Percentiles rank a stretch among this genome's conserved stretches.
phyloP scores from a whole-genome alignment of 2,888 invertebrate species.

The Polietes domitor region DNA sequence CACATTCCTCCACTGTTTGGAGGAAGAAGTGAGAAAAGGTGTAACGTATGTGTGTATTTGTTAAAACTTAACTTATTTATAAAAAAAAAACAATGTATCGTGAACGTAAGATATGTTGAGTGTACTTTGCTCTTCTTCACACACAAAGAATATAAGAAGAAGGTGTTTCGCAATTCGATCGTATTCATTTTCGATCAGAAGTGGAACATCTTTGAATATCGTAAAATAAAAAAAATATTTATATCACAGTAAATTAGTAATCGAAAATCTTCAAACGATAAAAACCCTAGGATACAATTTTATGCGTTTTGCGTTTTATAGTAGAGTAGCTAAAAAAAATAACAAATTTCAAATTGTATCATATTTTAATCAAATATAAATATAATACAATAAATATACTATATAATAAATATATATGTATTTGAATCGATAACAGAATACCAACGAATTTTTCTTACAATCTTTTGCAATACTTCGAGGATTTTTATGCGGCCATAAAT shows the following conservation, averaged over 20 bases:
- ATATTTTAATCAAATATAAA: conserved; percentile 51
- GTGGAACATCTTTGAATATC: conserved; percentile 11
- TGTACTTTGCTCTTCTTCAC: neutral
- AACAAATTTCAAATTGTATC: conserved; percentile 56
- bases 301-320: conserved; percentile 73
- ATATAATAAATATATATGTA: conserved; percentile 38
- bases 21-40: neutral
- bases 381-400: neutral
- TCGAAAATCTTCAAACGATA: conserved; percentile 1
- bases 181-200: neutral
- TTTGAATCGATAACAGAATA: neutral
- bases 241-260: conserved; percentile 25
- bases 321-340: conserved; percentile 74
- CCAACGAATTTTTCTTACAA: neutral
- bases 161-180: neutral
- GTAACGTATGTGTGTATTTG: conserved; percentile 25
- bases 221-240: conserved; percentile 28
- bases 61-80: conserved; percentile 43
- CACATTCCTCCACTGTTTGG: neutral
- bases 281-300: conserved; percentile 43
- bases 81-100: conserved; percentile 21
- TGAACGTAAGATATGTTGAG: conserved; percentile 22
- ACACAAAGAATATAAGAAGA: neutral
- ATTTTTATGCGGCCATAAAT: no score
- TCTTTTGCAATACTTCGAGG: neutral